Evolutionary conservation across 2,113 vertebrate genomes (phyloP), one percentile per base, ranked within the genome.

Genomic region (Rhegmatorhina hoffmannsi): DNA sequence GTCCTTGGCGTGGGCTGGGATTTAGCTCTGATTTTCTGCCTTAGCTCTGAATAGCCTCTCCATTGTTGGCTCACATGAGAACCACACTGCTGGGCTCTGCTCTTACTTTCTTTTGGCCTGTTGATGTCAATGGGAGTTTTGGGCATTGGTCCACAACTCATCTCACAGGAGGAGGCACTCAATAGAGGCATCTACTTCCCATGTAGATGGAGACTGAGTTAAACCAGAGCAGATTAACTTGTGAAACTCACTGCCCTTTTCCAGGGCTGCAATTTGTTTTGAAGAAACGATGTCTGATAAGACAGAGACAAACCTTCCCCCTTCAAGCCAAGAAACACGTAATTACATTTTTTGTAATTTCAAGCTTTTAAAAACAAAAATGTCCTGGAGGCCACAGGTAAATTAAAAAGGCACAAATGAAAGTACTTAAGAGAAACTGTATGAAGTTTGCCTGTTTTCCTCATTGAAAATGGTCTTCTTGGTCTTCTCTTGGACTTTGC

Each of bases 1-100:
- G 90, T 87, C 87, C 87, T 88, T 95, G 85, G 91, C 13, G 0
- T 90, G 90, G 94, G 82, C 74, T 85, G 91, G 74, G 36, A 58
- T 79, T 87, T 73, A 95, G 89, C 59, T 87, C 89, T 80, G 82
- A 90, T 96, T 97, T 94, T 97, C 78, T 89, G 82, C 91, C 38
- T 73, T 47, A 59, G 72, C 91, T 91, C 87, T 93, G 92, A 95
- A 86, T 90, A 94, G 78, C 56, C 87, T 79, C 81, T 91, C 82
- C 90, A 19, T 91, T 95, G 84, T 93, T 89, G 88, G 74, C 81
- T 95, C 52, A 80, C 58, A 86, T 72, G 73, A 84, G 78, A 96
- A 85, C 69, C 0, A 1, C 43, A 36, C 84, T 82, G 84, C 85
- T 84, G 88, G 87, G 77, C 67, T 87, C 74, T 75, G 79, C 80